Evolutionary conservation across 2,888 invertebrate genomes (phyloP), one percentile per base, ranked within the genome.

Genomic region (Marasmarcha lunaedactyla): DNA sequence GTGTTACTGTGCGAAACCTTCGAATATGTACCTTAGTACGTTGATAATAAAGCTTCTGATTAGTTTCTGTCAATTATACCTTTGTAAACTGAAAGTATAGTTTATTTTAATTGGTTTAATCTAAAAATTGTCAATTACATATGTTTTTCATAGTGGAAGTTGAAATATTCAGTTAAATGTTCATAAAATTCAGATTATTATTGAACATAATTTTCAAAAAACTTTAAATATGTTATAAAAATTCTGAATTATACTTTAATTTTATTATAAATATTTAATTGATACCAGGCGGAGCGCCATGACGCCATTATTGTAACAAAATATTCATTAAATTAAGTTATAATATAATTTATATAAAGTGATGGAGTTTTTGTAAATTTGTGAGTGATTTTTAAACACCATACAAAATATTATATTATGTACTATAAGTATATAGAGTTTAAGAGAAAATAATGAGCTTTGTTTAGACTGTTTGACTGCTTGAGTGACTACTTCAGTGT

Each of bases 361-460:
- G 7, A 20, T 20, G 7, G 7, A 20, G 20, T 36, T 36, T 36
- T n/a, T 11, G n/a, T 7, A 36, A 30, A 9, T 7, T 30, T 30
- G 30, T 30, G n/a, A 30, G 30, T 30, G 30, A 30, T 7, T 12
- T 36, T 11, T 25, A 25, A 36, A 36, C 36, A 36, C 25, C 36
- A 20, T 13, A 14, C 13, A 27, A 37, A 30, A 36, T 14, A 9
- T n/a, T n/a, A n/a, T 12, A 36, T 3, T 20, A 20, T 20, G 20
- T 20, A 20, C 20, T 20, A 11, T 30, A 30, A 30, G 59, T 68
- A 58, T 61, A 71, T 81, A 81, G 78, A 55, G 68, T 57, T 71
- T 83, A 81, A 81, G 79, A 76, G 73, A 79, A 78, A 77, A 20
- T 20, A 67, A 81, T 77, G 81, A 83, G 81, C 81, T 83, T 83